Evolutionary conservation across 2,888 invertebrate species (phyloP).

Genomic region (Drosophila robusta): DNA sequence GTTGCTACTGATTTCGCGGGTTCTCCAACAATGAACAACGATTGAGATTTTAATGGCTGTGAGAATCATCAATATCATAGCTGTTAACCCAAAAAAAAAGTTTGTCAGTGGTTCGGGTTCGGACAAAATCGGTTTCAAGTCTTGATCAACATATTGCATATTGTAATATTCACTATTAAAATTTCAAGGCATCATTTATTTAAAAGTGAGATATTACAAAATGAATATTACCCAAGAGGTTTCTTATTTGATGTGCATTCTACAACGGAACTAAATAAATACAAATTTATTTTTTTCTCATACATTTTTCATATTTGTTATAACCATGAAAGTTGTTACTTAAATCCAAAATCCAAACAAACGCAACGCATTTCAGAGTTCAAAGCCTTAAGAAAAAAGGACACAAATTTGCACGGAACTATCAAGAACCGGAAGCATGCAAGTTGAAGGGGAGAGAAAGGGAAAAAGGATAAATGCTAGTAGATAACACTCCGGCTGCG

Average conservation of each 20-base stretch:
- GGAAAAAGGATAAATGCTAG: constrained; percentile 39
- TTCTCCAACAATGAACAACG: constrained; percentile 31
- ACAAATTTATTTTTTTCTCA: neutral
- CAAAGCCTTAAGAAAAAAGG: constrained; percentile 14
- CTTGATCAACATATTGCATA: too few species aligned
- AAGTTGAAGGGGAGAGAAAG: constrained; percentile 9
- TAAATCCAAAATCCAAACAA: constrained; percentile 33
- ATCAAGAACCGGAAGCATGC: constrained; percentile 29
- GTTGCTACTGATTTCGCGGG: constrained; percentile 24
- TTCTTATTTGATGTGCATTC: too few species aligned
- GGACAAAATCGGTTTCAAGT: too few species aligned
- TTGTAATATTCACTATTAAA: too few species aligned
- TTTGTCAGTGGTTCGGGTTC: too few species aligned
- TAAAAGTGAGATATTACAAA: too few species aligned
- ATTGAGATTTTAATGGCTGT: constrained; percentile 20
- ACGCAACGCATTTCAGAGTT: constrained; percentile 25
- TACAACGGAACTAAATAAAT: too few species aligned
- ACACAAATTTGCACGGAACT: constrained; percentile 26
- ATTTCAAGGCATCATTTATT: too few species aligned
- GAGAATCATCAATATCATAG: constrained; percentile 4
- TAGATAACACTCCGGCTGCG: constrained; percentile 33
- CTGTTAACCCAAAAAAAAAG: too few species aligned
- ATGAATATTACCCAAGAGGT: too few species aligned
- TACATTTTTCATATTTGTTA: constrained; percentile 1
- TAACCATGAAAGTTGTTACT: neutral